phyloP scores from a whole-genome alignment of 2,113 vertebrate species.

The Fulmarus glacialis region DNA sequence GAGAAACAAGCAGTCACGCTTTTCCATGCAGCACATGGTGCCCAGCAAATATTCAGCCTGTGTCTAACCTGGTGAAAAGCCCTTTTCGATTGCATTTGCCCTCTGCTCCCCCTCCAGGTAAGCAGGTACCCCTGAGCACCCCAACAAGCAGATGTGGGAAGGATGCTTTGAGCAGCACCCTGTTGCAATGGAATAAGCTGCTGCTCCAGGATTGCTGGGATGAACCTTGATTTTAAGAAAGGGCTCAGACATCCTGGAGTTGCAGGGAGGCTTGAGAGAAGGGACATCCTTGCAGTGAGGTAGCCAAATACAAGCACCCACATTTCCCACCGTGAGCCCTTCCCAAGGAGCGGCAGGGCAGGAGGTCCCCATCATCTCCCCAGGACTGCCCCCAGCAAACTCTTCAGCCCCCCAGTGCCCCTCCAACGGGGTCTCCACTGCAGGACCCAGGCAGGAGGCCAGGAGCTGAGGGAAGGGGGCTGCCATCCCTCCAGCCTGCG shows the following conservation, averaged over 20 bases:
- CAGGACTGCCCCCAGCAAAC: neutral
- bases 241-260: neutral
- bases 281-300: neutral
- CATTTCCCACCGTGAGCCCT: neutral
- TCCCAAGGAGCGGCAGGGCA: neutral
- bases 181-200: neutral
- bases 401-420: neutral
- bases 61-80: neutral
- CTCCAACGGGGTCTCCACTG: neutral
- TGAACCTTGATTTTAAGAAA: neutral
- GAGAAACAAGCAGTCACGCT: neutral
- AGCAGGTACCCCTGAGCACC: neutral
- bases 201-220: neutral
- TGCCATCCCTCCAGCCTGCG: neutral
- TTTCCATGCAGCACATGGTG: fast-evolving
- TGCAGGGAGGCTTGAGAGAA: neutral
- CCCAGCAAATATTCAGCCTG: neutral
- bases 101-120: neutral
- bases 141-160: neutral
- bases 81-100: neutral
- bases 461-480: neutral
- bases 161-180: neutral
- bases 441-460: neutral
- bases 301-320: neutral
- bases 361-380: neutral